phyloP scores from a whole-genome alignment of 2,113 vertebrate species.

The Capricornis sumatraensis region DNA sequence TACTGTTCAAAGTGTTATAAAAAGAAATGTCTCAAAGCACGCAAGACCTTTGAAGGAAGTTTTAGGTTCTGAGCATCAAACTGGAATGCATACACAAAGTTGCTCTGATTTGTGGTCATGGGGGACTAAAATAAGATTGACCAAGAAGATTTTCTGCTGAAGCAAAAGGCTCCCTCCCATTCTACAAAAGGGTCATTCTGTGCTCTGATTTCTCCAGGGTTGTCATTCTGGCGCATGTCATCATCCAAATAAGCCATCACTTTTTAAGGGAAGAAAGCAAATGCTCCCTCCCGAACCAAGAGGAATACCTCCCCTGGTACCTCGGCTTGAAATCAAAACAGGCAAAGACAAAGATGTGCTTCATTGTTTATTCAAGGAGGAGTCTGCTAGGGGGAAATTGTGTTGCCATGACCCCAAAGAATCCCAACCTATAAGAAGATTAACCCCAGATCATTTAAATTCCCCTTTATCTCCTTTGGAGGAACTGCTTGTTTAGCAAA shows the following conservation, averaged over 20 bases:
- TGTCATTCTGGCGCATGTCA: not conserved
- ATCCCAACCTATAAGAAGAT: constrained; percentile 37
- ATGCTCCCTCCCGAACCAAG: not conserved
- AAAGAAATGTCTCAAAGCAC: constrained; percentile 55
- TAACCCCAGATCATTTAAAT: constrained; percentile 46
- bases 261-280: constrained; percentile 39
- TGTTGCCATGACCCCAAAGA: not conserved
- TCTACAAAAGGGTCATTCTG: not conserved
- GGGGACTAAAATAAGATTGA: constrained; percentile 13
- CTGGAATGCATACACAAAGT: not conserved
- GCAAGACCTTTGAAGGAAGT: constrained; percentile 37
- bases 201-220: not conserved
- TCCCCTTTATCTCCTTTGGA: constrained; percentile 19
- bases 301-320: not conserved
- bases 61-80: constrained; percentile 53
- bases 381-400: not conserved
- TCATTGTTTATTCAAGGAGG: constrained; percentile 21
- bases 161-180: constrained; percentile 1
- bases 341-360: constrained; percentile 9
- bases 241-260: constrained; percentile 14
- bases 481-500: constrained; percentile 58
- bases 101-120: not conserved
- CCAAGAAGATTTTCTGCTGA: constrained; percentile 2
- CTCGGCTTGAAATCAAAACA: constrained; percentile 23
- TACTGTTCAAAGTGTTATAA: constrained; percentile 15